Evolutionary conservation across 1,140 invertebrate species (phyloP), one percentile per base, ranked within the genome.

Genomic region (Drosophila melanica): DNA sequence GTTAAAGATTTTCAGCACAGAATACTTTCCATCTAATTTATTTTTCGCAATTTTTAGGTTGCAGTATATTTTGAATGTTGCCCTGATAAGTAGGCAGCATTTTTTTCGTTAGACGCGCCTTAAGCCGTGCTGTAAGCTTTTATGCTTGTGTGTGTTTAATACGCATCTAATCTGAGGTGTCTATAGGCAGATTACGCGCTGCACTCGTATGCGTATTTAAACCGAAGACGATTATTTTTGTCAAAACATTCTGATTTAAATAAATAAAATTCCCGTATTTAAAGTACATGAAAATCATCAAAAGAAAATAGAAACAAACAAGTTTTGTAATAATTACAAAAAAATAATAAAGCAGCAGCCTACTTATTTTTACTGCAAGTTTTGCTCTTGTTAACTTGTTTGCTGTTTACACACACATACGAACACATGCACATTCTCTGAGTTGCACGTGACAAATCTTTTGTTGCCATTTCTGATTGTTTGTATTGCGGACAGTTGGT

Each of bases 41-140:
- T 9, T n/a, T 50, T 30, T 50, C 14, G 9, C 7, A n/a, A 18
- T 39, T 37, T 48, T 9, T 37, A 20, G 10, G 8, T 42, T 37
- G 30, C 18, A 27, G 20, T 64, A 3, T 20, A 2, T 8, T 39
- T 10, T 51, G 23, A 20, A 35, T 7, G 35, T 4, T 20, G n/a
- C 30, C 9, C 51, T 4, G 9, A 14, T 53, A 79, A 80, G 66
- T 50, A 71, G 60, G 55, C 51, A 63, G 55, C 30, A 54, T 27
- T 54, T 80, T 57, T 7, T 11, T 11, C 5, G 39, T 14, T 20
- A 27, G 11, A 60, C 44, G 27, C 23, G 23, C 4, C 11, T 50
- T 33, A 80, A 80, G 58, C 47, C 23, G 35, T 27, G 30, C 23
- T 66, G 45, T 81, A 81, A 81, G 78, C 78, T 54, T 27, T 58